Base-by-base conservation (phyloP, 92 coral and sea anemone genomes). In the Desmophyllum pertusum region DNA sequence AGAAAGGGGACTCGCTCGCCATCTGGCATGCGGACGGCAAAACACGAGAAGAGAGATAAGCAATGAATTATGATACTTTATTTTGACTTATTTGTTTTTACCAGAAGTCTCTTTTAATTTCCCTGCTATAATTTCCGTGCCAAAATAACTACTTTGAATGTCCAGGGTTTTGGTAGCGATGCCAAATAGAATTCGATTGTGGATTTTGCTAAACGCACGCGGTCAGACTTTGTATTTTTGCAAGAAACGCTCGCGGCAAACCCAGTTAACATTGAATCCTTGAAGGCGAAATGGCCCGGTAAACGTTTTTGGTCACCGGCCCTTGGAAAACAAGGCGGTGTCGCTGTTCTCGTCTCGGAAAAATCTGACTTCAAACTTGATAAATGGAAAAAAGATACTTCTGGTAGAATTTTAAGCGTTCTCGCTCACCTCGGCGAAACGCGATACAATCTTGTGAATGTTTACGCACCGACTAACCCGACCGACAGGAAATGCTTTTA, bases 381-480 rank as follows among this genome's bases (percentile, higher is more conserved):
- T 1, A 0, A 8, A 0, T 67, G 48, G 48, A 59, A 9, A 19
- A 74, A 25, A 5, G 92, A 84, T 42, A 1, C 51, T 10, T 35
- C 19, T 1, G 38, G n/a, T 18, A 73, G 7, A 76, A 61, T 61
- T 0, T 0, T 79, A 0, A 64, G 82, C 21, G 21, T 85, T 2
- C 13, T 62, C 0, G 21, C 50, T 2, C 0, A 2, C 0, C 15
- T 4, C 0, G 61, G 42, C 0, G 11, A 38, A 0, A 6, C 41
- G 2, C 9, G 3, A 10, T 0, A 51, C 2, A 89, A 89, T 62
- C 11, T 85, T 0, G 39, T 89, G 0, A 75, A 80, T 70, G 40
- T 89, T 2, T 81, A 85, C 33, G 89, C 89, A 0, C 93, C 93
- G 3, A 89, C 86, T 2, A 38, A 76, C 21, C 51, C n/a, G n/a